phyloP scores from a whole-genome alignment of 2,113 vertebrate genomes.

The Columbina picui region DNA sequence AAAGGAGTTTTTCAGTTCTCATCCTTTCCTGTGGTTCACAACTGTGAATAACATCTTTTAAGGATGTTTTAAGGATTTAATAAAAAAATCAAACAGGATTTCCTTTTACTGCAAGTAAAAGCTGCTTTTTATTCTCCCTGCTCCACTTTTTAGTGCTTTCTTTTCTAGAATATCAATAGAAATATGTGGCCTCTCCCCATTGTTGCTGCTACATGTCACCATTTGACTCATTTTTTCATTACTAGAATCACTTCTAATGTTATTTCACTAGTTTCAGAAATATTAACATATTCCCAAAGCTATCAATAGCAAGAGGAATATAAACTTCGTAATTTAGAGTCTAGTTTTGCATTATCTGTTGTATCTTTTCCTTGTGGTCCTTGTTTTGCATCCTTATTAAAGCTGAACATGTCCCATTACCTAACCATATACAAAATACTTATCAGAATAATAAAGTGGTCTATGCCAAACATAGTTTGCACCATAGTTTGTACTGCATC shows the following conservation, averaged over 20 bases:
- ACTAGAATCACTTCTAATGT: background rate
- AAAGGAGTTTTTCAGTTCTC: background rate
- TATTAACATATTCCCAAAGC: background rate
- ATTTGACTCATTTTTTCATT: background rate
- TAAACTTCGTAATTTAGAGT: background rate
- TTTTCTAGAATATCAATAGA: background rate
- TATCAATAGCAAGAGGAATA: background rate
- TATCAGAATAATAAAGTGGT: background rate
- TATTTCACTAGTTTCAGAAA: background rate
- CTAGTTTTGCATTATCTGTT: background rate
- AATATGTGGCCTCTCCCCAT: background rate
- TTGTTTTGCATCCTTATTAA: background rate
- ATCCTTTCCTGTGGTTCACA: background rate
- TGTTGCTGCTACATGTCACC: background rate
- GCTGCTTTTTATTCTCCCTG: background rate
- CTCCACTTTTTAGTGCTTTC: background rate
- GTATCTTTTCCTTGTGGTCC: background rate
- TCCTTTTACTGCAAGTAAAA: conserved; percentile 11
- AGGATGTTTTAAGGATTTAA: background rate
- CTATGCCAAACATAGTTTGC: background rate
- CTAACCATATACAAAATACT: background rate
- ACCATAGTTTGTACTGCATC: background rate
- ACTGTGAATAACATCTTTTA: background rate
- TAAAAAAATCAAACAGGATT: background rate
- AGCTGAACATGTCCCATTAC: background rate